These are phyloP conservation scores for Acanthosoma haemorrhoidale DNA, from an alignment of 2,888 invertebrate species.

Conservation along the genomic window DNA sequence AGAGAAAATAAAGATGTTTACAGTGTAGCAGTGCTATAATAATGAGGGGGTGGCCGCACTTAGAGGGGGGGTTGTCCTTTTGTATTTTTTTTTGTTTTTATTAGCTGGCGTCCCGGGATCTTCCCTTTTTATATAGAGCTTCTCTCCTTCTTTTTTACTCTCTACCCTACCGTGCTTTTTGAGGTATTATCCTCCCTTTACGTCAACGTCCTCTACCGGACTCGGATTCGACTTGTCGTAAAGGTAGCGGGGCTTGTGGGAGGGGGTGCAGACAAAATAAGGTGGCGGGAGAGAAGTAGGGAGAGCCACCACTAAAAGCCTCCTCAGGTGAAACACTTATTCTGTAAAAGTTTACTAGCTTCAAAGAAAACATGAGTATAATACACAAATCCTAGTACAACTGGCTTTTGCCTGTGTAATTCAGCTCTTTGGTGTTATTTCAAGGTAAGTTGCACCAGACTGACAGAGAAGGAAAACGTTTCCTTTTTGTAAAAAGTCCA, in stretches of 20 bases:
- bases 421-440: neutral
- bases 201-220: neutral
- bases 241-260: neutral
- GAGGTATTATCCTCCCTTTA: neutral
- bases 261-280: neutral
- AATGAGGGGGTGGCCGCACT: neutral
- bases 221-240: neutral
- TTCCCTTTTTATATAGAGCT: neutral
- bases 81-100: constrained; percentile 7
- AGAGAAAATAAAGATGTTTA: neutral
- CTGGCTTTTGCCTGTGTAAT: neutral
- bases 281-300: neutral
- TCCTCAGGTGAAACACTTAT: neutral
- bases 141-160: neutral
- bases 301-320: neutral
- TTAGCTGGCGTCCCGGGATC: neutral
- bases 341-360: neutral
- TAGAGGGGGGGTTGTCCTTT: neutral
- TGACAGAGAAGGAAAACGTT: neutral
- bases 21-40: neutral
- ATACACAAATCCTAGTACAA: neutral
- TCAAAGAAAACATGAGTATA: neutral
- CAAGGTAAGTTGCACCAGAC: neutral
- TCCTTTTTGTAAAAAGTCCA: neutral
- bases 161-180: neutral